Percentiles rank a stretch among this genome's conserved stretches.
phyloP scores from a whole-genome alignment of 2,113 vertebrate genomes.

The Setophaga kirtlandii region DNA sequence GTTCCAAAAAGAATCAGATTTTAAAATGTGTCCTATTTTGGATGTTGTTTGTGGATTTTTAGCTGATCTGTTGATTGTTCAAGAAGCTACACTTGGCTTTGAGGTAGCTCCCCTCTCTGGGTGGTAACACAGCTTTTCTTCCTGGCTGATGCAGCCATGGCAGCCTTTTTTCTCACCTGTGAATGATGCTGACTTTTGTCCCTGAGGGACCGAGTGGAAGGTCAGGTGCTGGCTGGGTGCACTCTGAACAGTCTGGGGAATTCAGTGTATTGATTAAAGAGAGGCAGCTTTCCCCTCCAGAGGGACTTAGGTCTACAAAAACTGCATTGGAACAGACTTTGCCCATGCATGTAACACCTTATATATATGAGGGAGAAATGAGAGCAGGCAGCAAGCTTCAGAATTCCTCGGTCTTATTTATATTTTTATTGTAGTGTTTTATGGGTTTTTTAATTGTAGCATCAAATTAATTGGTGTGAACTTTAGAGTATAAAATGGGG shows the following conservation, averaged over 20 bases:
- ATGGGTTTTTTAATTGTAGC: background rate
- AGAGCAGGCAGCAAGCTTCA: background rate
- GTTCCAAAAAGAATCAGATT: conserved; percentile 23
- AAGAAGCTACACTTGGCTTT: background rate
- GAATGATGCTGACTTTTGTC: background rate
- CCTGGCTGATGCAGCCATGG: background rate
- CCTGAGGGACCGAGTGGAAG: background rate
- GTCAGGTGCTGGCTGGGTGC: background rate
- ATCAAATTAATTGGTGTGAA: background rate
- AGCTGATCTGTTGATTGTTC: background rate
- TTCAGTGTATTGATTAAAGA: background rate
- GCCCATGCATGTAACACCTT: background rate
- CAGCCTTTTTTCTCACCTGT: background rate
- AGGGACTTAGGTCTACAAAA: background rate
- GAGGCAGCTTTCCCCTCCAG: background rate
- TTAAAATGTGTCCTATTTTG: conserved; percentile 49
- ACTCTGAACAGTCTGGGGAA: background rate
- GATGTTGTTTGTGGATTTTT: background rate
- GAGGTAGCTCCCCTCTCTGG: background rate
- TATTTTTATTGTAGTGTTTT: background rate
- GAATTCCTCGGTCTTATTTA: background rate
- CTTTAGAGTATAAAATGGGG: background rate
- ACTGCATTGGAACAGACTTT: background rate
- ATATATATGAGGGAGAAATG: background rate
- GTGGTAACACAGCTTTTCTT: background rate